A percentile compares a stretch with the other conserved stretches of the same genome.
phyloP scores from a whole-genome alignment of 2,888 invertebrate genomes.

The Stratiomys singularior region DNA sequence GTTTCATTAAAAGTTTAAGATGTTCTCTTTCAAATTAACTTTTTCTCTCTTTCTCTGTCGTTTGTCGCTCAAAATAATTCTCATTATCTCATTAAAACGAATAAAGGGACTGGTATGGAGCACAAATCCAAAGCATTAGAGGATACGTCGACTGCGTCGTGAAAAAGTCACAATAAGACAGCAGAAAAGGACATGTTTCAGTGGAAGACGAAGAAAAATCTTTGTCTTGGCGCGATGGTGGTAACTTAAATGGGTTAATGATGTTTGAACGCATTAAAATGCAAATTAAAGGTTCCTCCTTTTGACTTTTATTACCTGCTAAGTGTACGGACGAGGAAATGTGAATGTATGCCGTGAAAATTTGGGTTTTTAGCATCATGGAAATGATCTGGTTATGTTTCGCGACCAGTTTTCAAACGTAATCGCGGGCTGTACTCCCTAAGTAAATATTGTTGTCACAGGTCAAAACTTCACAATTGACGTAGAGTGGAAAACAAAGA shows the following conservation, averaged over 20 bases:
- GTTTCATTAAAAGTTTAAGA: conserved; percentile 23
- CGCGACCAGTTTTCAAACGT: too few relatives aligned
- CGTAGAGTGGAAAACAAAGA: too few relatives aligned
- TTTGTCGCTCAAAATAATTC: conserved; percentile 34
- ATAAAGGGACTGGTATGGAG: conserved; percentile 11
- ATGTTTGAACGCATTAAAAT: conserved; percentile 44
- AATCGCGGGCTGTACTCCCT: too few relatives aligned
- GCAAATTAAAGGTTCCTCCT: conserved; percentile 32
- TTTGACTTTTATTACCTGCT: conserved; percentile 39
- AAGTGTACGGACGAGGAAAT: conserved; percentile 39
- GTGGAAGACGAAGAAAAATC: conserved; percentile 11
- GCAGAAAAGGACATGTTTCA: not conserved
- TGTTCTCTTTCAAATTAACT: conserved; percentile 18
- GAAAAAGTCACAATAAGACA: too few relatives aligned
- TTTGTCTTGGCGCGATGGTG: conserved; percentile 10
- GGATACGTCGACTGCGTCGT: too few relatives aligned
- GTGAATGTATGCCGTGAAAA: conserved; percentile 17
- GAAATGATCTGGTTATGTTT: too few relatives aligned
- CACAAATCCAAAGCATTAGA: not conserved
- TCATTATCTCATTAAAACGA: conserved; percentile 29
- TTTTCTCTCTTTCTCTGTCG: not conserved
- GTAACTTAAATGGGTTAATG: conserved; percentile 40
- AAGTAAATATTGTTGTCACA: too few relatives aligned
- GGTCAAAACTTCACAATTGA: too few relatives aligned
- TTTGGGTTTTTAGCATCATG: not conserved